Evolutionary conservation across 1,140 invertebrate genomes (phyloP).

Genomic region (Contarinia nasturtii): DNA sequence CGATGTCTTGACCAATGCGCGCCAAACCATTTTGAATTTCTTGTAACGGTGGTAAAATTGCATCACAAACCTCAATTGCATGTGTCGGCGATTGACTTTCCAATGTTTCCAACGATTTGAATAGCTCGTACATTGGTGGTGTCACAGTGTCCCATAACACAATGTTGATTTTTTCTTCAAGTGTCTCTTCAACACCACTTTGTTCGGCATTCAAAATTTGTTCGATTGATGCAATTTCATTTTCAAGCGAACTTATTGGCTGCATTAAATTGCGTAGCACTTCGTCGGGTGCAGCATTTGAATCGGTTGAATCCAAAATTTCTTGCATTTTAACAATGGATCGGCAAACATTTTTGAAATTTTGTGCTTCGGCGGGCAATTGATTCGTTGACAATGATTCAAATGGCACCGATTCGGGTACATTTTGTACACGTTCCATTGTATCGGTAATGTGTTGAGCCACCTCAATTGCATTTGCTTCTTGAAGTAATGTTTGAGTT

Average conservation of each 20-base stretch:
- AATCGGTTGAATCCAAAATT: conserved; percentile 11
- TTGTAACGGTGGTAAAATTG: conserved; percentile 26
- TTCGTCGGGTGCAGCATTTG: no score
- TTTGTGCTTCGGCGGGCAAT: conserved; percentile 24
- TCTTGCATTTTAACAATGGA: conserved; percentile 24
- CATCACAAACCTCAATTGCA: conserved; percentile 23
- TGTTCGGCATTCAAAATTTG: conserved; percentile 17
- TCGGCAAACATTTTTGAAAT: conserved; percentile 19
- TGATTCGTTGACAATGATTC: conserved; percentile 22
- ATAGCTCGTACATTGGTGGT: conserved; percentile 26
- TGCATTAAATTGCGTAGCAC: conserved; percentile 27
- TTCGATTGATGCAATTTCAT: conserved; percentile 23
- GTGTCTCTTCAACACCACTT: conserved; percentile 22
- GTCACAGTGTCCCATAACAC: conserved; percentile 28
- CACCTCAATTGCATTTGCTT: conserved; percentile 27
- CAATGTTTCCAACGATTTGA: conserved; percentile 26
- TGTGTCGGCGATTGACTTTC: conserved; percentile 11
- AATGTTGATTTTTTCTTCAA: conserved; percentile 28
- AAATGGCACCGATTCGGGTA: conserved; percentile 26
- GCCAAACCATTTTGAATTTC: conserved; percentile 27
- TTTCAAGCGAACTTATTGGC: conserved; percentile 24
- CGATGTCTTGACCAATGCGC: conserved; percentile 18
- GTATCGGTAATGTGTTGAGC: conserved; percentile 21
- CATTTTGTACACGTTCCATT: conserved; percentile 24
- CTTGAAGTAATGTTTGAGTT: conserved; percentile 26